Evolutionary conservation across 1,140 invertebrate species (phyloP), one percentile per base, ranked within the genome.

Genomic region (Platyura marginata): DNA sequence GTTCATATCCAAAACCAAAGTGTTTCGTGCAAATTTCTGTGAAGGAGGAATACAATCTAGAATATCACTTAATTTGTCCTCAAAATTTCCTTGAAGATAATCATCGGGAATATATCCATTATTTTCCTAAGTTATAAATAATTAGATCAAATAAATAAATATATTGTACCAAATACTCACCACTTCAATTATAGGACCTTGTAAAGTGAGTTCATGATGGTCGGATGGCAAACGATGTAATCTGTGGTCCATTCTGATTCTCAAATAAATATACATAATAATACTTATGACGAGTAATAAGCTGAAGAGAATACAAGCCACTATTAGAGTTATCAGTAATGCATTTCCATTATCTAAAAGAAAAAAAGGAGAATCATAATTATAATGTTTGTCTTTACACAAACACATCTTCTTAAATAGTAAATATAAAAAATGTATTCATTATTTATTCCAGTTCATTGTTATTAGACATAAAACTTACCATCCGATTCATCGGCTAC

Each of bases 81-180:
- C 82, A 32, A 88, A 62, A 50, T 74, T 77, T 46, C 79, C 72
- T 59, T 68, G 63, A n/a, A 71, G 50, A 40, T 83, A 72, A 47
- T 78, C 79, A 47, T 85, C 81, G 18, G 77, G 70, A 16, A 84
- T 66, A 49, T 80, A 83, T 0, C 73, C 36, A 47, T 74, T 68
- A 48, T 80, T 79, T 57, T 79, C 76, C 61, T 77, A 64, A 63
- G 10, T 16, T 6, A 37, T 15, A n/a, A 34, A 11, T 11, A 6
- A 4, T 34, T n/a, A n/a, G n/a, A n/a, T n/a, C n/a, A n/a, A n/a
- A n/a, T n/a, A n/a, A n/a, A n/a, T n/a, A n/a, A n/a, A n/a, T n/a
- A 8, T 29, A 29, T 8, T 29, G 13, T 29, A 6, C 6, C 6
- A 6, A 13, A 29, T 41, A 53, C 50, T 48, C 50, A 57, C 73